Base-by-base conservation (phyloP, 2,113 vertebrate species). In the Megaptera novaeangliae region DNA sequence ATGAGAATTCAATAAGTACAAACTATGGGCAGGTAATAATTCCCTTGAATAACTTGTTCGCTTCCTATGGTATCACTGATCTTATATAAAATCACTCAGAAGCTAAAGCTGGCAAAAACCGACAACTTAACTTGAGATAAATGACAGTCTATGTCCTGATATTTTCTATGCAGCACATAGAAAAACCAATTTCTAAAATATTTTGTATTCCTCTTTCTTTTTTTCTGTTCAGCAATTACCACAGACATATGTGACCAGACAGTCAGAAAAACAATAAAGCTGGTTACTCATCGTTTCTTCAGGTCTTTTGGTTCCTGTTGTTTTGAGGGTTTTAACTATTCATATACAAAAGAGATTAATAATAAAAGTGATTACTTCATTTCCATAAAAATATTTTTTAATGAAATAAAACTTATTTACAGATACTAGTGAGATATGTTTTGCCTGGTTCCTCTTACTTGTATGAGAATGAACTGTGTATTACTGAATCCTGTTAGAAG, bases 201-300 rank as follows among this genome's bases (percentile, higher is more conserved):
- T 81, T 87, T 97, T 88, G 34, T 72, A 52, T 68, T 1, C 97
- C 49, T n/a, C 39, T 86, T 90, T 61, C 55, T 75, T 46, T 87
- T 59, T 31, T 68, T 25, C 49, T 87, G 27, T 69, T 88, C 25
- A 92, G 20, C 9, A 88, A 68, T 12, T 92, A 46, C 25, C 59
- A 77, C 20, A 74, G n/a, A 89, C 29, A 66, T 75, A 97, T 61
- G 20, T 20, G 23, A 66, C 55, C 9, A 81, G 23, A 13, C 13
- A 72, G 9, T 88, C 21, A 94, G 61, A 69, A 86, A 93, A 57
- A 64, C 31, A 92, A 13, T 49, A 61, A 97, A 85, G 39, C 25
- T 52, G 52, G 21, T 84, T 80, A 59, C 12, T 85, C 9, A 82
- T 91, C 27, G 75, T 34, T 75, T 83, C 20, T 94, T 87, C 55